Percentiles rank a stretch among this genome's conserved stretches.
Conservation (phyloP, 2,888 invertebrate genomes). For the Ceraclea dissimilis region DNA sequence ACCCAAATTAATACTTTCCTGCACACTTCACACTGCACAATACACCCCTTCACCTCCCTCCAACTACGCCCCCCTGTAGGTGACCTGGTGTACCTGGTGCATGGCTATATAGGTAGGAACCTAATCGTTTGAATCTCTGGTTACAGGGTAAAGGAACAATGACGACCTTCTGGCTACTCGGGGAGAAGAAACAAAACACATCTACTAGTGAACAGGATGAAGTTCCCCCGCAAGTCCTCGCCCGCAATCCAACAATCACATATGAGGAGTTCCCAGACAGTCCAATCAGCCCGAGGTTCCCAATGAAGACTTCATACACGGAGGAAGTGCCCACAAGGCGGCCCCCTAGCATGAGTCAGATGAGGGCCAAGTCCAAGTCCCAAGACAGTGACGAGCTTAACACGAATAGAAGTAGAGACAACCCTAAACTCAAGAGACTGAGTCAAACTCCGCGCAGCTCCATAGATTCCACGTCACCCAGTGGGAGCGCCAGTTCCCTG, state of each 20-base stretch:
- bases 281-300: conserved; percentile 18
- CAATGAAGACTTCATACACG: conserved; percentile 2
- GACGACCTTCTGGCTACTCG: conserved; percentile 81
- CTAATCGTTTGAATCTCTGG: too few species aligned
- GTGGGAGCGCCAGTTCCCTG: conserved; percentile 24
- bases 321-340: neutral
- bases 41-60: too few species aligned
- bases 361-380: conserved; percentile 15
- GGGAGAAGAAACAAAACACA: conserved; percentile 48
- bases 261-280: conserved; percentile 25
- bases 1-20: too few species aligned
- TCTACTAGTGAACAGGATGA: conserved; percentile 7
- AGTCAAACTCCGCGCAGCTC: conserved; percentile 25
- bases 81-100: too few species aligned
- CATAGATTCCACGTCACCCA: conserved; percentile 22
- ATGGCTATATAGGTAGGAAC: too few species aligned
- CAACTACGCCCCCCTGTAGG: too few species aligned
- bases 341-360: conserved; percentile 7
- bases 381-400: conserved; percentile 22
- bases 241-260: conserved; percentile 24
- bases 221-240: conserved; percentile 16
- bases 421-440: conserved; percentile 15
- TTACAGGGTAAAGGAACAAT: conserved; percentile 86
- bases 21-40: too few species aligned
- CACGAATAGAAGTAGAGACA: conserved; percentile 10